Conservation (phyloP, 2,888 invertebrate species). For the Rhagium mordax region DNA sequence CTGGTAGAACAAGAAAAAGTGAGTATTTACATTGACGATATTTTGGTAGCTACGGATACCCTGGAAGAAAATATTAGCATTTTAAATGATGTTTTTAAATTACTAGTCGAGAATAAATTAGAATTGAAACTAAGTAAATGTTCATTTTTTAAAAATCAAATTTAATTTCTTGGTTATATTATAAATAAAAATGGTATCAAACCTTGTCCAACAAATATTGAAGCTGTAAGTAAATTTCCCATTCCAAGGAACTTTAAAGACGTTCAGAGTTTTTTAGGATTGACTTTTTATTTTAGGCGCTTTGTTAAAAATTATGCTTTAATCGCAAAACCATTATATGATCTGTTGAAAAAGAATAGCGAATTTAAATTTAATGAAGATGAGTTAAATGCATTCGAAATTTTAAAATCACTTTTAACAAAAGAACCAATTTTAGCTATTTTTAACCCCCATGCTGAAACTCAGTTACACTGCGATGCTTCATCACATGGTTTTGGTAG, state of each 20-base stretch:
- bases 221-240: not conserved
- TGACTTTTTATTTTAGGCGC: slow-evolving; percentile 35
- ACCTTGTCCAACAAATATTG: not conserved
- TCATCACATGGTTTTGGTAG: slow-evolving; percentile 59
- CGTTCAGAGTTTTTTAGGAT: slow-evolving; percentile 1
- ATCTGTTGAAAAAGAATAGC: slow-evolving; percentile 50
- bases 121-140: not conserved
- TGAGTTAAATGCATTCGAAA: slow-evolving; percentile 49
- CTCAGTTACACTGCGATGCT: slow-evolving; percentile 63
- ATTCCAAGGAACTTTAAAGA: slow-evolving; percentile 1
- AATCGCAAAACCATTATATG: too few species aligned
- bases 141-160: slow-evolving; percentile 4
- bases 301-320: slow-evolving; percentile 41
- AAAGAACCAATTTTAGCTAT: slow-evolving; percentile 55
- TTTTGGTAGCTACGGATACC: slow-evolving; percentile 13
- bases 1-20: slow-evolving; percentile 4
- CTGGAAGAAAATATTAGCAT: slow-evolving; percentile 4
- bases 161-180: not conserved
- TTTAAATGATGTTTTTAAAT: slow-evolving; percentile 17
- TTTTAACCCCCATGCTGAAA: slow-evolving; percentile 57
- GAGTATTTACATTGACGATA: slow-evolving; percentile 18
- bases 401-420: slow-evolving; percentile 48
- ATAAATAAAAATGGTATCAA: not conserved
- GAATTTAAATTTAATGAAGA: slow-evolving; percentile 52
- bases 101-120: not conserved